Conservation (phyloP, 1,140 invertebrate species). For the Pseudomyrmex pallidus region DNA sequence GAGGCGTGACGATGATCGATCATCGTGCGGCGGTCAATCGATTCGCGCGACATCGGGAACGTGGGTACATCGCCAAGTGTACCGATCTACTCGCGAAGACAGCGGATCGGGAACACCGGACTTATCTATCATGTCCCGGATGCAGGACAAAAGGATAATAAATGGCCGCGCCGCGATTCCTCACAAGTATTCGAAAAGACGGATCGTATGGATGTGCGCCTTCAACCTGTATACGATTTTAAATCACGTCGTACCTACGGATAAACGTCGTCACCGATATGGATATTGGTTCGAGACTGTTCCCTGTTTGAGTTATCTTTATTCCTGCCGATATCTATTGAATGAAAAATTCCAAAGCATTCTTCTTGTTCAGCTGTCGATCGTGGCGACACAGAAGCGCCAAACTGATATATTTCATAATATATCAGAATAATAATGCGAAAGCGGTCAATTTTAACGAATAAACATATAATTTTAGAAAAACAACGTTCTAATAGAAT, state of each 20-base stretch:
- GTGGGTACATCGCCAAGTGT: constrained; percentile 33
- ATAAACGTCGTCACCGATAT: constrained; percentile 52
- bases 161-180: constrained; percentile 62
- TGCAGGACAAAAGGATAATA: constrained; percentile 74
- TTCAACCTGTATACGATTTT: constrained; percentile 62
- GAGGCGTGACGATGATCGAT: constrained; percentile 69
- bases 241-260: constrained; percentile 63
- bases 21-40: constrained; percentile 40
- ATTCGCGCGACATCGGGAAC: constrained; percentile 37
- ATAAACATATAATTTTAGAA: too few relatives aligned
- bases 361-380: constrained; percentile 1
- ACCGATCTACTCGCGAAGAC: constrained; percentile 58
- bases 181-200: constrained; percentile 69
- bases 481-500: too few relatives aligned
- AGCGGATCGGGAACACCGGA: constrained; percentile 43
- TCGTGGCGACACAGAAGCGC: neutral
- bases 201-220: constrained; percentile 41
- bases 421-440: constrained; percentile 3
- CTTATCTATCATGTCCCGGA: constrained; percentile 65
- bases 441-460: neutral
- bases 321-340: constrained; percentile 59
- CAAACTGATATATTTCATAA: neutral
- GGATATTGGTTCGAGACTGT: constrained; percentile 55
- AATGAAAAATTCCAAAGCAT: constrained; percentile 30
- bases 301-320: constrained; percentile 63